Base-by-base conservation (phyloP, 2,113 vertebrate genomes). In the Pavo muticus region DNA sequence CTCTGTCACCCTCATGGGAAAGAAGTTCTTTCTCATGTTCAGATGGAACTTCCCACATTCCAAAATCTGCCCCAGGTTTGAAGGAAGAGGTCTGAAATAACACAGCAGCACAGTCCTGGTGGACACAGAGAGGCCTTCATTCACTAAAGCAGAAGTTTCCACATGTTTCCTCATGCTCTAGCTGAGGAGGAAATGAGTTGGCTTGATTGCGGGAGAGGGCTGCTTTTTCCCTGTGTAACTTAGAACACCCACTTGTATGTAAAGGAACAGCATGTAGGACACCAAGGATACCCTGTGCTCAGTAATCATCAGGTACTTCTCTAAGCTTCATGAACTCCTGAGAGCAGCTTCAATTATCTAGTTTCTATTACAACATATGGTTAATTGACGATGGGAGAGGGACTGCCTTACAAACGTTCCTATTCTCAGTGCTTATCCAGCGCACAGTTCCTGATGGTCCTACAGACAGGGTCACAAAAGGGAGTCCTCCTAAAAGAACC, bases 131-230 rank as follows among this genome's bases (percentile, higher is more conserved):
- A 64, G 78, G 78, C 92, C 88, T 96, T 97, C 95, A 91, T 91
- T 95, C 95, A 57, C 81, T 4, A 61, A 21, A 84, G 61, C 87
- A 90, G 64, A 81, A 82, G n/a, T 74, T 95, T 96, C 87, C 86
- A 92, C 75, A 83, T 45, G 47, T 94, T 93, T 94, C 87, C 80
- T 83, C 77, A 74, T 60, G 79, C 83, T 91, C 44, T 21, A 61
- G 59, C 96, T 94, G 92, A 94, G 97, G 95, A 97, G 95, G 96
- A 98, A 97, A 45, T 45, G 44, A 45, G 44, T 17, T 8, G 6
- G 44, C 69, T 88, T 84, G 80, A 89, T 65, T 89, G 60, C 39
- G 76, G 84, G 8, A 67, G 70, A 81, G 42, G 68, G 64, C 90
- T 91, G 87, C 79, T 75, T 82, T 82, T 73, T 24, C 67, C 27